Evolutionary conservation across 2,888 invertebrate species (phyloP), one percentile per base, ranked within the genome.

Genomic region (Tuberolachnus salignus): DNA sequence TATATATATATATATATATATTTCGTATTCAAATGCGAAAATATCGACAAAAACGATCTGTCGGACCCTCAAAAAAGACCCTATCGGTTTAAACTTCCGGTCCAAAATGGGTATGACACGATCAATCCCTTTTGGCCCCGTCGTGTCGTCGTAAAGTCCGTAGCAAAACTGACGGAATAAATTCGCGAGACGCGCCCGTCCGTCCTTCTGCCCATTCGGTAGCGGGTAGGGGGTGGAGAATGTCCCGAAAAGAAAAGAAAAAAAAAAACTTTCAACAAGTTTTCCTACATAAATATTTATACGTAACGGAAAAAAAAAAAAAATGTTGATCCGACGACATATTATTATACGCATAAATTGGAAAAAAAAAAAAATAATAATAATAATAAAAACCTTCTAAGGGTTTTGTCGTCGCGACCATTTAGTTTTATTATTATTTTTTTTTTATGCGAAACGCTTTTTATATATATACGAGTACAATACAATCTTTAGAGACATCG

Each of bases 191-290:
- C 26, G 42, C 21, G 61, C 6, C n/a, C 11, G 63, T 53, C 63
- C 51, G 21, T 34, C 34, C n/a, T n/a, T n/a, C n/a, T n/a, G n/a
- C n/a, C n/a, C n/a, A n/a, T n/a, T n/a, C n/a, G n/a, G n/a, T n/a
- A n/a, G n/a, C n/a, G n/a, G n/a, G n/a, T n/a, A n/a, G n/a, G n/a
- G n/a, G n/a, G 34, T 34, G 34, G 34, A 19, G 8, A 63, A 42
- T 8, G 42, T 63, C 42, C 51, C 14, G 49, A 8, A 23, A 19
- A 3, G 16, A 49, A 49, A 26, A 23, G 26, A 34, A n/a, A n/a
- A 66, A 70, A 23, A 61, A 46, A 63, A 73, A 63, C 53, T 23
- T 53, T 53, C 63, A 64, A 73, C 73, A 64, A 63, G 73, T 71
- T 59, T 13, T 9, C 3, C 19, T 26, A 42, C 42, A n/a, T 19